Evolutionary conservation across 2,113 vertebrate genomes (phyloP).

Genomic region (Proterorhinus semilunaris): DNA sequence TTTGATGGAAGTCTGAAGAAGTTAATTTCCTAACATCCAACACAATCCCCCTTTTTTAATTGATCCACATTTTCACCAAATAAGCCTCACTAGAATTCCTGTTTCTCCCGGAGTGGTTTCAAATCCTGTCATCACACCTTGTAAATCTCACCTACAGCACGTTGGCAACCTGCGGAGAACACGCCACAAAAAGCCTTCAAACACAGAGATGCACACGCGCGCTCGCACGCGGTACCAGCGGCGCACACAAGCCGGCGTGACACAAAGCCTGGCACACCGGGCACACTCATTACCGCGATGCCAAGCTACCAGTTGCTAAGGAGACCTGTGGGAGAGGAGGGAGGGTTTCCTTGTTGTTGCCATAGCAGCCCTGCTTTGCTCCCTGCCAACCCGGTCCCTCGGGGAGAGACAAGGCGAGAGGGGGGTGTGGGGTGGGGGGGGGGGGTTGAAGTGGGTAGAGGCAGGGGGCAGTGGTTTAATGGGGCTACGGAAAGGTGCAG

Average conservation of each 20-base stretch:
- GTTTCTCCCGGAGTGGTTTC: slow-evolving; percentile 37
- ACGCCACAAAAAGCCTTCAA: slow-evolving; percentile 24
- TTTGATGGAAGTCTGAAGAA: background rate
- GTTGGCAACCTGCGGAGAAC: slow-evolving; percentile 39
- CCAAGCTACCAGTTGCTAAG: slow-evolving; percentile 85
- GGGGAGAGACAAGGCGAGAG: slow-evolving; percentile 70
- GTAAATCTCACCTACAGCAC: slow-evolving; percentile 55
- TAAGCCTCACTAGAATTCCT: slow-evolving; percentile 22
- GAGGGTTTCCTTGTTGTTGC: slow-evolving; percentile 80
- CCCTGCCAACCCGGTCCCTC: slow-evolving; percentile 78
- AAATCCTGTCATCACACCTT: slow-evolving; percentile 50
- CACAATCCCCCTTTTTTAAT: background rate
- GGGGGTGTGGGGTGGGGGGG: slow-evolving; percentile 31
- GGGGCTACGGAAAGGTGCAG: slow-evolving; percentile 63
- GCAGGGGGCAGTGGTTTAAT: slow-evolving; percentile 71
- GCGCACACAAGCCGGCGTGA: slow-evolving; percentile 62
- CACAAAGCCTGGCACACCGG: slow-evolving; percentile 77
- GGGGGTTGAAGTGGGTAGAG: slow-evolving; percentile 67
- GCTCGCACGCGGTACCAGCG: slow-evolving; percentile 31
- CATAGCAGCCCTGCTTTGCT: slow-evolving; percentile 78
- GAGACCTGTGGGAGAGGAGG: slow-evolving; percentile 83
- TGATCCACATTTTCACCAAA: slow-evolving; percentile 33
- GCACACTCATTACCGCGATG: slow-evolving; percentile 79
- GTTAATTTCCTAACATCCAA: slow-evolving; percentile 1
- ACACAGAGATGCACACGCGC: slow-evolving; percentile 16